Conservation (phyloP, 2,888 invertebrate species). For the Antheraea assamensis region DNA sequence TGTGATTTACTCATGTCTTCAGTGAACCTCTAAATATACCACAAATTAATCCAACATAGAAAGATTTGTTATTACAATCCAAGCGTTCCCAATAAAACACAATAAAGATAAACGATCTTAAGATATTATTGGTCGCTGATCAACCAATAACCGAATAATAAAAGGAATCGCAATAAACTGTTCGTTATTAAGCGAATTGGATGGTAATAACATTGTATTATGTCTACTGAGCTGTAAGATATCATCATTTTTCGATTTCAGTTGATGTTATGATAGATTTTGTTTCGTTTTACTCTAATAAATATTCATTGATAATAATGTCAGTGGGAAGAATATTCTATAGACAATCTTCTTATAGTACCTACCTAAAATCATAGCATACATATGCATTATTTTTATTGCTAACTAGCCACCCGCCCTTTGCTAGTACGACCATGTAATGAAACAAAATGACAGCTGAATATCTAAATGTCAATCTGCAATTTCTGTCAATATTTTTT, state of each 20-base stretch:
- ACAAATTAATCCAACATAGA: not conserved
- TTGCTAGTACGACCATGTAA: no score
- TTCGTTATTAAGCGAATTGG: not conserved
- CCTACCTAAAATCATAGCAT: no score
- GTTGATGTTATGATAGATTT: not conserved
- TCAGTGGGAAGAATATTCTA: not conserved
- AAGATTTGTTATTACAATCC: not conserved
- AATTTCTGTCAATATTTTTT: no score
- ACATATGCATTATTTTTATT: no score
- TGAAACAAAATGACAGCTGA: no score
- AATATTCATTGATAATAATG: not conserved
- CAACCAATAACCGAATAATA: slow-evolving; percentile 23
- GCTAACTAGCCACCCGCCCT: no score
- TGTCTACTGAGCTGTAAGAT: not conserved
- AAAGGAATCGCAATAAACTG: slow-evolving; percentile 2
- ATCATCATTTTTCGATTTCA: not conserved
- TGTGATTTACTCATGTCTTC: not conserved
- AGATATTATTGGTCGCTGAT: slow-evolving; percentile 22
- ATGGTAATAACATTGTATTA: not conserved
- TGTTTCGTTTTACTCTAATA: not conserved
- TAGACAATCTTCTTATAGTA: no score
- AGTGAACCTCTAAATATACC: not conserved
- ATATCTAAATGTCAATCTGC: no score
- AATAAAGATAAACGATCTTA: slow-evolving; percentile 23
- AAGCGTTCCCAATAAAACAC: not conserved